Percentiles rank a stretch among this genome's conserved stretches.
These are phyloP conservation scores for Pelochelys cantorii DNA, from an alignment of 2,797 vertebrate genomes.

Conservation along the genomic window DNA sequence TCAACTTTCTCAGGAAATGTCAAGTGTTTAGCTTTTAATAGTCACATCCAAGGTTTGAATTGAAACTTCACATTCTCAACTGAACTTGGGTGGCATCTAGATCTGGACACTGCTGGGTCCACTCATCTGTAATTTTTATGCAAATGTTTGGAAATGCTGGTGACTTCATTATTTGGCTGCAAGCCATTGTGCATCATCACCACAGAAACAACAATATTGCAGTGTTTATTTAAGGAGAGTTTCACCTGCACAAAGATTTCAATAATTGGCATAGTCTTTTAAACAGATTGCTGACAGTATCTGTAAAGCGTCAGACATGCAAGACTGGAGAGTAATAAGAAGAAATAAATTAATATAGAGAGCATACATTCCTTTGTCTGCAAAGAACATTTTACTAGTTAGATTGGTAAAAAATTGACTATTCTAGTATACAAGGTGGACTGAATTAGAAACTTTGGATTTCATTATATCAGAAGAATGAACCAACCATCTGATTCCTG, in stretches of 20 bases:
- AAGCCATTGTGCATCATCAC: neutral
- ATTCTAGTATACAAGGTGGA: neutral
- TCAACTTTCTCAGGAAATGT: neutral
- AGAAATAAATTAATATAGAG: neutral
- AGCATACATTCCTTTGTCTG: neutral
- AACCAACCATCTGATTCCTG: neutral
- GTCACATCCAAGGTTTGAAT: neutral
- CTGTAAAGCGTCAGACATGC: neutral
- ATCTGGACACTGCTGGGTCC: neutral
- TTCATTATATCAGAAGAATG: neutral
- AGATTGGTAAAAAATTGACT: neutral
- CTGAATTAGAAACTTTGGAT: neutral
- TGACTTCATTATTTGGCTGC: neutral
- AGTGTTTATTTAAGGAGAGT: neutral
- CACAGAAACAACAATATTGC: neutral
- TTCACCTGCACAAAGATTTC: neutral
- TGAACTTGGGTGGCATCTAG: neutral
- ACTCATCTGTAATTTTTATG: neutral
- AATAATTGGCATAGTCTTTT: slow-evolving; percentile 14
- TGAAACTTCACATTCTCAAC: neutral
- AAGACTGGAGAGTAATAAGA: neutral
- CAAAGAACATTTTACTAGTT: neutral
- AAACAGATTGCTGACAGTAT: neutral
- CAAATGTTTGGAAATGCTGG: neutral
- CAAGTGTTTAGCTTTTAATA: neutral